These are phyloP conservation scores for Drosophila tsacasi DNA, from an alignment of 1,140 invertebrate species.

Conservation along the genomic window DNA sequence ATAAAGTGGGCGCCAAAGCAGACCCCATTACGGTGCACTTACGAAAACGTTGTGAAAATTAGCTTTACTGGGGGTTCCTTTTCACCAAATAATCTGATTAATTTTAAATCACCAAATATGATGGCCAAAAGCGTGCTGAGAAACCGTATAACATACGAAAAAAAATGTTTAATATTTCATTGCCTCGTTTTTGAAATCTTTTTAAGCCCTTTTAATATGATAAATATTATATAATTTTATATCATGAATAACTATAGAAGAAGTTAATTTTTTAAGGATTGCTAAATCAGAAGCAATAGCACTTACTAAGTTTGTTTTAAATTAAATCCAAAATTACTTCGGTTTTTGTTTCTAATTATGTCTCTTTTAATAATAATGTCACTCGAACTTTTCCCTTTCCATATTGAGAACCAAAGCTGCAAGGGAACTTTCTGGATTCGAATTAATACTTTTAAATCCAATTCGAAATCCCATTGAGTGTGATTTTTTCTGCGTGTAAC, in stretches of 20 bases:
- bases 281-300: too few relatives aligned
- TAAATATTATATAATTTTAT: background rate
- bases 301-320: too few relatives aligned
- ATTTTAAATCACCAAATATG: background rate
- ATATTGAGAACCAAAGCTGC: background rate
- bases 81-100: background rate
- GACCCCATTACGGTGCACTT: constrained; percentile 33
- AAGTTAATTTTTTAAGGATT: too few relatives aligned
- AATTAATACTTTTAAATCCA: background rate
- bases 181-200: too few relatives aligned
- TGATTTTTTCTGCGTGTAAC: constrained; percentile 11
- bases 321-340: too few relatives aligned
- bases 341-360: too few relatives aligned
- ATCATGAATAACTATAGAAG: background rate
- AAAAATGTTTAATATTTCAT: background rate
- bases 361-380: background rate
- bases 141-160: background rate
- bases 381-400: background rate
- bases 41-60: background rate
- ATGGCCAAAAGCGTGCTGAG: background rate
- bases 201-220: too few relatives aligned
- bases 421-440: background rate
- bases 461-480: background rate
- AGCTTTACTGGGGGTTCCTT: background rate
- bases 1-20: constrained; percentile 52